Evolutionary conservation across 2,113 vertebrate species (phyloP).

Genomic region (Mobula birostris): DNA sequence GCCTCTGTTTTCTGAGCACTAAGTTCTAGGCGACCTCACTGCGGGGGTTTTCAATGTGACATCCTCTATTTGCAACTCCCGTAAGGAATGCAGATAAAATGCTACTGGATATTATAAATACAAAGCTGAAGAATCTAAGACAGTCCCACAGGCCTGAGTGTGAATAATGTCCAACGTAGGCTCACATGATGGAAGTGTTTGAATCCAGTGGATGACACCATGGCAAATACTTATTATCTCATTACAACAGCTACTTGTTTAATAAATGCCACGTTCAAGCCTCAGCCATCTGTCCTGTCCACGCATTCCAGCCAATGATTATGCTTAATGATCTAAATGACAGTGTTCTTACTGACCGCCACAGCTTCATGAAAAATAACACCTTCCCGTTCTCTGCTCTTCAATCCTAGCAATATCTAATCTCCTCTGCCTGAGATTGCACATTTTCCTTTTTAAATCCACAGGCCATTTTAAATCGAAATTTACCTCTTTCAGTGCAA

Average conservation of each 20-base stretch:
- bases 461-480: neutral
- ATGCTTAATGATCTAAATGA: neutral
- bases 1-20: neutral
- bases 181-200: neutral
- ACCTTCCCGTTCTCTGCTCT: no score
- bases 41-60: no score
- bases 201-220: neutral
- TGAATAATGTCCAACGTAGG: neutral
- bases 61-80: neutral
- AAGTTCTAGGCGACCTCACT: neutral
- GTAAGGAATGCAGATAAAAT: no score
- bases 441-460: neutral
- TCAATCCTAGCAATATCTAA: neutral
- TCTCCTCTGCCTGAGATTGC: neutral
- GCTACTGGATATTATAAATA: neutral
- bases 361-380: no score
- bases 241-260: constrained; percentile 9
- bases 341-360: neutral
- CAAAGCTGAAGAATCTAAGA: neutral
- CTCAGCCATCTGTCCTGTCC: neutral
- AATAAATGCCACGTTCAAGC: neutral
- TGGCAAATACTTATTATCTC: neutral
- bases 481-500: neutral
- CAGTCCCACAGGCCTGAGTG: neutral
- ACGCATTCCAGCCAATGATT: neutral